phyloP scores from a whole-genome alignment of 2,113 vertebrate genomes.

The Lepus timidus region DNA sequence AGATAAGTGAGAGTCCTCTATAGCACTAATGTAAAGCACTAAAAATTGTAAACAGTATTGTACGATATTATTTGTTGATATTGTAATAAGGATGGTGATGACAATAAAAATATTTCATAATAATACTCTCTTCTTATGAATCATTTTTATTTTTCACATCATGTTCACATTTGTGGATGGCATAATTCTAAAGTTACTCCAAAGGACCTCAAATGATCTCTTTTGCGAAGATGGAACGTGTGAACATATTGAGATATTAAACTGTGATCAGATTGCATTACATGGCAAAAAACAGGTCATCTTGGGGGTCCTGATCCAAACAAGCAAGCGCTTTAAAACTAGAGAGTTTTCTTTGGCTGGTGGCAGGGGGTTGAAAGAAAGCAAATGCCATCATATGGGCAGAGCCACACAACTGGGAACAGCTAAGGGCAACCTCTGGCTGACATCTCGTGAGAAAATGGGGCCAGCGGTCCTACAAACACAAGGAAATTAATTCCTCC shows the following conservation, averaged over 20 bases:
- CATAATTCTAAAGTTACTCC: neutral
- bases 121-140: neutral
- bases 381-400: neutral
- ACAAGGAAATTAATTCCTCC: neutral
- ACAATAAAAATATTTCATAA: neutral
- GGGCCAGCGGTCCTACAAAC: neutral
- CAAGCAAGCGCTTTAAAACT: neutral
- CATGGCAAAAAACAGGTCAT: neutral
- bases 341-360: neutral
- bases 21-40: neutral
- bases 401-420: neutral
- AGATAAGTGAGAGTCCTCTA: neutral
- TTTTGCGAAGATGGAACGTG: neutral
- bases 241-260: neutral
- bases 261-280: neutral
- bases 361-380: neutral
- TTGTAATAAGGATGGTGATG: neutral
- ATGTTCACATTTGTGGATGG: neutral
- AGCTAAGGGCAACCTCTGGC: neutral
- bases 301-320: neutral
- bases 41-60: neutral
- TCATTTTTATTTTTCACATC: slow-evolving; percentile 32
- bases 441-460: neutral
- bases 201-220: neutral
- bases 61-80: neutral